phyloP scores from a whole-genome alignment of 1,140 invertebrate genomes.

The Bilobella aurantiaca region DNA sequence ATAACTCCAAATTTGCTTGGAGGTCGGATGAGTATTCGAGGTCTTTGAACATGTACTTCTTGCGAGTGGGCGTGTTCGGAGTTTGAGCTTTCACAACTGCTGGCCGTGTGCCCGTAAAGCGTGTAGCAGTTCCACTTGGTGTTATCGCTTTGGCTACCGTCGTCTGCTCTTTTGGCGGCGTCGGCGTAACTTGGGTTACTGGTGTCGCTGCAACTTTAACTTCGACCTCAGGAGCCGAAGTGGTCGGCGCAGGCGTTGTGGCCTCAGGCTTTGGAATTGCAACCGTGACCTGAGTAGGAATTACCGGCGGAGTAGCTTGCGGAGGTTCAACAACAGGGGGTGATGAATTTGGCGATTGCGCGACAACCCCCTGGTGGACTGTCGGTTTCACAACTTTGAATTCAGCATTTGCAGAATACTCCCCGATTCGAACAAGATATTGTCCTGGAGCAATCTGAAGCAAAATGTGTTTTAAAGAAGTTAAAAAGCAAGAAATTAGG shows the following conservation, averaged over 20 bases:
- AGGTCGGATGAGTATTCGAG: not conserved
- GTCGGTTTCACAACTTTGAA: not conserved
- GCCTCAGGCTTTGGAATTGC: not conserved
- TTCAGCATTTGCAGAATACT: not conserved
- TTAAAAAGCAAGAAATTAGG: not conserved
- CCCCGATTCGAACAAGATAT: not conserved
- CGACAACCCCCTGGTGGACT: not conserved
- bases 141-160: no score
- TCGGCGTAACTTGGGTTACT: not conserved
- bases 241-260: not conserved
- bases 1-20: no score
- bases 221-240: not conserved
- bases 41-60: not conserved
- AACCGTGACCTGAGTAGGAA: not conserved
- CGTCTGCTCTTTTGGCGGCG: no score
- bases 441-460: conserved; percentile 3
- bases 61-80: not conserved
- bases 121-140: not conserved
- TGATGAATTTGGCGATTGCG: not conserved
- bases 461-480: not conserved
- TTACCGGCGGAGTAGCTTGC: not conserved
- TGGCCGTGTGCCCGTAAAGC: not conserved
- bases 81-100: not conserved
- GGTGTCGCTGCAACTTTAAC: no score
- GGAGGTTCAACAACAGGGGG: not conserved